Evolutionary conservation across 2,113 vertebrate species (phyloP).

Genomic region (Rhabdomys dilectus): DNA sequence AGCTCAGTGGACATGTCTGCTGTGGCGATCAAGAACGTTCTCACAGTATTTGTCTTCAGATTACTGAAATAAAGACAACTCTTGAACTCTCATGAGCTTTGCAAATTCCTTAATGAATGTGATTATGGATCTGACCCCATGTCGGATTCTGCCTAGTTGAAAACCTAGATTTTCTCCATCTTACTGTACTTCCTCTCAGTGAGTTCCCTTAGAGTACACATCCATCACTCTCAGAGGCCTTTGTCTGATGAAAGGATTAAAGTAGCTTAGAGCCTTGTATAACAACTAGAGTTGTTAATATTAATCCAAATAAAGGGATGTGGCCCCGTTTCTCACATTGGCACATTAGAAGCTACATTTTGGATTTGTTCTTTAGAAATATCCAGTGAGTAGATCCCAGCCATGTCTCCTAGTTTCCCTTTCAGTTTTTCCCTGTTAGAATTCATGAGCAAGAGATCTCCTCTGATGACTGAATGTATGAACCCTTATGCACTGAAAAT

Average conservation of each 20-base stretch:
- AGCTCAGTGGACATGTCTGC: background rate
- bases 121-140: background rate
- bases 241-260: background rate
- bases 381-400: conserved; percentile 45
- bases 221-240: background rate
- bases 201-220: background rate
- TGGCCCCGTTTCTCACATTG: background rate
- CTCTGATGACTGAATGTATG: background rate
- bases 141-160: background rate
- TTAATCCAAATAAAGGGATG: background rate
- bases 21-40: background rate
- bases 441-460: conserved; percentile 1
- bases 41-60: conserved; percentile 31
- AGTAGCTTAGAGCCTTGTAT: background rate
- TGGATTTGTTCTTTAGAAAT: conserved; percentile 34
- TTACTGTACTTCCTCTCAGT: background rate
- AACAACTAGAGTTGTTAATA: background rate
- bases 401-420: background rate
- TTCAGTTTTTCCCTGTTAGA: conserved; percentile 40
- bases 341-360: background rate
- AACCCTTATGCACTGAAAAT: conserved; percentile 20
- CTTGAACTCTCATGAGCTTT: conserved; percentile 11
- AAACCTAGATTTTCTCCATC: background rate
- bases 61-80: conserved; percentile 53
- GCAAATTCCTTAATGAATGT: background rate